Conservation (phyloP, 2,888 invertebrate genomes). For the Hypselothyrea guttata region DNA sequence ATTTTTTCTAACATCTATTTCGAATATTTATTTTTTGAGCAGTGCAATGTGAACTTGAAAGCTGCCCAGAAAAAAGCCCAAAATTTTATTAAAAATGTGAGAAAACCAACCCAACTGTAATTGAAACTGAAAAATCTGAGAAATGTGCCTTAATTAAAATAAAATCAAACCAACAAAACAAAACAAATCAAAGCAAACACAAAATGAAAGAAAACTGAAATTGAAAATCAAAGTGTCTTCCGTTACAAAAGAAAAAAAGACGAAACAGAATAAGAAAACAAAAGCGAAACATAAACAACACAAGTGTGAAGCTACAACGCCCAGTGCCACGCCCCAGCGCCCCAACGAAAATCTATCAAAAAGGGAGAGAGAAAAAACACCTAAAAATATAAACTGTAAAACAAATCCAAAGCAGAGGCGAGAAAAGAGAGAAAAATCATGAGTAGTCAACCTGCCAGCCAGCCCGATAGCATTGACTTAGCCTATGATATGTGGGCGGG, state of each 20-base stretch:
- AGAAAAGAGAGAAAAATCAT: slow-evolving; percentile 66
- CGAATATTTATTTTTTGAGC: not conserved
- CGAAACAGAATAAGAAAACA: slow-evolving; percentile 13
- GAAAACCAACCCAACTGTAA: not conserved
- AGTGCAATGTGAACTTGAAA: slow-evolving; percentile 15
- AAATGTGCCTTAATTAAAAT: slow-evolving; percentile 53
- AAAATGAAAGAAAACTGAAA: slow-evolving; percentile 6
- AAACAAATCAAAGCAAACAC: slow-evolving; percentile 9
- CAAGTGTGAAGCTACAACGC: slow-evolving; percentile 46
- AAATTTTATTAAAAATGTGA: slow-evolving; percentile 24
- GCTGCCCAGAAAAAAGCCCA: slow-evolving; percentile 57
- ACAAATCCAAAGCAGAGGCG: slow-evolving; percentile 19
- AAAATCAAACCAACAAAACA: slow-evolving; percentile 21
- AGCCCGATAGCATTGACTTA: slow-evolving; percentile 86
- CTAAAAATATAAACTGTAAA: slow-evolving; percentile 30
- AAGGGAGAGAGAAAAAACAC: slow-evolving; percentile 10
- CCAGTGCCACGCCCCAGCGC: slow-evolving; percentile 64
- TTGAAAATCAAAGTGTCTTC: slow-evolving; percentile 52
- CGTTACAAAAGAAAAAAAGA: slow-evolving; percentile 27
- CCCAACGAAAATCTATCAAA: slow-evolving; percentile 21
- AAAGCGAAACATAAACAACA: slow-evolving; percentile 13
- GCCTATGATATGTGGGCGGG: slow-evolving; percentile 95
- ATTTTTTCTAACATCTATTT: not conserved
- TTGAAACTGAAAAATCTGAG: slow-evolving; percentile 24
- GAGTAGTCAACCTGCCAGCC: slow-evolving; percentile 82